Conservation (phyloP, 2,113 vertebrate species). For the Myocastor coypus region DNA sequence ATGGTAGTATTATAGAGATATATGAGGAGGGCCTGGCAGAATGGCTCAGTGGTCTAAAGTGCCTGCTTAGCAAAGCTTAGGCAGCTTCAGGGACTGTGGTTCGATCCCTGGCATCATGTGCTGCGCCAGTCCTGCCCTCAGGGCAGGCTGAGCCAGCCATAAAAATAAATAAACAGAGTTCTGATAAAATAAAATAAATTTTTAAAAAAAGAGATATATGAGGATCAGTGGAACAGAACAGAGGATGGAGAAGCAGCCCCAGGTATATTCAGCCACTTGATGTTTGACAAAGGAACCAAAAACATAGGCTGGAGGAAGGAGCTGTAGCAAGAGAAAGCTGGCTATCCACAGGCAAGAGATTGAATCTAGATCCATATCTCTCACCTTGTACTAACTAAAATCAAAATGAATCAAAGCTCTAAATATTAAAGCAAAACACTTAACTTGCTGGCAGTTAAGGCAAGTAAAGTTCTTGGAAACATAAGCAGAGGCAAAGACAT, state of each 20-base stretch:
- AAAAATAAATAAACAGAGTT: too few relatives aligned
- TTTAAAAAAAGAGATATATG: neutral
- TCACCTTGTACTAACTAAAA: neutral
- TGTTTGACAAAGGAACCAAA: neutral
- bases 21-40: too few relatives aligned
- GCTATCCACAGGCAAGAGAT: neutral
- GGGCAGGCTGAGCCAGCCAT: too few relatives aligned
- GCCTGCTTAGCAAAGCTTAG: too few relatives aligned
- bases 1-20: neutral
- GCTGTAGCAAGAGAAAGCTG: neutral
- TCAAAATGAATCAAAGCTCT: neutral
- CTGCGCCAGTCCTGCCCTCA: too few relatives aligned
- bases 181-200: too few relatives aligned
- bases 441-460: neutral
- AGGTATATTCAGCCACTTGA: neutral
- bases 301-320: neutral
- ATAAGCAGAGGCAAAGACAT: neutral
- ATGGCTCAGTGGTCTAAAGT: too few relatives aligned
- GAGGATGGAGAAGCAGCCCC: neutral
- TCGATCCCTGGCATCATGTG: too few relatives aligned
- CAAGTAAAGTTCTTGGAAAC: neutral
- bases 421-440: neutral
- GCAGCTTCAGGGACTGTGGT: too few relatives aligned
- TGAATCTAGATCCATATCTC: neutral
- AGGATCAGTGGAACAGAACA: neutral